Evolutionary conservation across 2,797 vertebrate species (phyloP).

Genomic region (Lophura swinhoii): DNA sequence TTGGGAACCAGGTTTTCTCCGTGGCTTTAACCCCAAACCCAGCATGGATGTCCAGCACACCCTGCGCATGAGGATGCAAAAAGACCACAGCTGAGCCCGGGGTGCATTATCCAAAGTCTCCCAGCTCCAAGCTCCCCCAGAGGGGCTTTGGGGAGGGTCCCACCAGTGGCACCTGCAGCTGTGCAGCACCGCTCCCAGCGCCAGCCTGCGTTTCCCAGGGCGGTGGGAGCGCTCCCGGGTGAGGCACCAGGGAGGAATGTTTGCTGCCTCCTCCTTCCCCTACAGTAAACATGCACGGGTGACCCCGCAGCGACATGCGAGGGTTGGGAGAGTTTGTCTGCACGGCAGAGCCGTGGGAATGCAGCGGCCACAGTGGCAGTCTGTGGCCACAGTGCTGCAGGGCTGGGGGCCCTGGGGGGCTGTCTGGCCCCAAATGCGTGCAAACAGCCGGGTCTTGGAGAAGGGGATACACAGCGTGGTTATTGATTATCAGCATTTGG

Average conservation of each 20-base stretch:
- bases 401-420: no score
- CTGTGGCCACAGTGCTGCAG: not conserved
- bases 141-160: not conserved
- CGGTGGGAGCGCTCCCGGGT: conserved; percentile 1
- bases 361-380: not conserved
- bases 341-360: conserved; percentile 38
- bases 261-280: conserved; percentile 23
- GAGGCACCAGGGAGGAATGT: conserved; percentile 46
- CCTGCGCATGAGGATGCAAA: not conserved
- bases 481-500: not conserved
- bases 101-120: not conserved
- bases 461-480: not conserved
- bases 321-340: not conserved
- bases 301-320: conserved; percentile 10
- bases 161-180: not conserved
- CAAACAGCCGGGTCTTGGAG: no score
- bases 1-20: not conserved
- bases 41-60: rapidly evolving
- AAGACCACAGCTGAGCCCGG: rapidly evolving
- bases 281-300: conserved; percentile 43
- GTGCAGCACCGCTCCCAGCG: rapidly evolving
- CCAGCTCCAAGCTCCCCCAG: not conserved
- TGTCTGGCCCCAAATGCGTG: not conserved
- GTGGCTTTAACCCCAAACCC: rapidly evolving
- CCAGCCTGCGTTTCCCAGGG: conserved; percentile 5